Conservation (phyloP, 2,113 vertebrate species). For the Periophthalmodon schlosseri region DNA sequence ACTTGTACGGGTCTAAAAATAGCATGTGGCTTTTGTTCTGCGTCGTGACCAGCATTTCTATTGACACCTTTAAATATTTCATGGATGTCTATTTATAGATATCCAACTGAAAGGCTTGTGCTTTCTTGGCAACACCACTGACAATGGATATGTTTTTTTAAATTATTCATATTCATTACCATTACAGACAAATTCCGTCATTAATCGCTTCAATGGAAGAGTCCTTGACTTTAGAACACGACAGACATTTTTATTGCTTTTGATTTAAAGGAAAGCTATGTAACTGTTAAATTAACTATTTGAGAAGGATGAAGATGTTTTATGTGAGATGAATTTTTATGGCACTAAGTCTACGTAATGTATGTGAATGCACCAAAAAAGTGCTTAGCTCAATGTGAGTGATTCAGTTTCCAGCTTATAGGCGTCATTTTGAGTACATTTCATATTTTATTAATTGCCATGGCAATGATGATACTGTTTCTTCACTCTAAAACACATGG, state of each 20-base stretch:
- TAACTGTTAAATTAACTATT: neutral
- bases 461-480: no score
- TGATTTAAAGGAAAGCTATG: neutral
- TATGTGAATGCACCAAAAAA: neutral
- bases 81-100: conserved; percentile 44
- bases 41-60: conserved; percentile 23
- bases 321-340: neutral
- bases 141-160: neutral
- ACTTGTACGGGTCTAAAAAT: neutral
- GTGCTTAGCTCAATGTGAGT: neutral
- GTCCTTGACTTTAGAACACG: neutral
- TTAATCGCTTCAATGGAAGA: neutral
- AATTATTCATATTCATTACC: neutral
- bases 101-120: neutral
- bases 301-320: neutral
- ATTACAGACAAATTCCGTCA: neutral
- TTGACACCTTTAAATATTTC: conserved; percentile 64
- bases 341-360: no score
- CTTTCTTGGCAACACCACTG: neutral
- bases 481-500: no score
- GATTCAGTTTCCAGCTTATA: neutral
- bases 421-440: no score
- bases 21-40: conserved; percentile 32
- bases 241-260: neutral
- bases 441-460: no score